Evolutionary conservation across 2,113 vertebrate genomes (phyloP).

Genomic region (Bubo bubo): DNA sequence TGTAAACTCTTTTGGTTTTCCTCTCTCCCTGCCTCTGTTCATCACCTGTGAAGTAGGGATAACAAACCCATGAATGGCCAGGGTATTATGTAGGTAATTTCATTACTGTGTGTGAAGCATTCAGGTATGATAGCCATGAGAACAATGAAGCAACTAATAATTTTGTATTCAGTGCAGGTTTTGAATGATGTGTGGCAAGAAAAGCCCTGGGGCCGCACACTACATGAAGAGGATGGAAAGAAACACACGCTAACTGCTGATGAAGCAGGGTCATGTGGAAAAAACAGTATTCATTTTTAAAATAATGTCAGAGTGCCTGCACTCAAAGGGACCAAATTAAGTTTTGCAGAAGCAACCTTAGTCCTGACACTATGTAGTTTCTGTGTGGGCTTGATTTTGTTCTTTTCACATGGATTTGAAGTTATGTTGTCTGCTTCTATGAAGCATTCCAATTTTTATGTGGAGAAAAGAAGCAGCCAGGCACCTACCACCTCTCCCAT

Average conservation of each 20-base stretch:
- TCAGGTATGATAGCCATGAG: not conserved
- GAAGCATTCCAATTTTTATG: not conserved
- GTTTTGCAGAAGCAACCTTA: not conserved
- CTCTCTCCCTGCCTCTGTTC: not conserved
- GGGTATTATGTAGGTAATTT: not conserved
- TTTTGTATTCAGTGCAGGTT: constrained; percentile 9
- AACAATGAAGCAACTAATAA: not conserved
- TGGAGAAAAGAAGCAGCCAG: not conserved
- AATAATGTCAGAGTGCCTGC: not conserved
- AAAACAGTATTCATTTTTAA: not conserved
- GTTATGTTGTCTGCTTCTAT: not conserved
- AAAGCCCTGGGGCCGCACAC: not conserved
- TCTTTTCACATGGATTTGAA: not conserved
- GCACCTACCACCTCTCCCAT: not conserved
- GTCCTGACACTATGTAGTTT: not conserved
- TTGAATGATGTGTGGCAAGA: not conserved
- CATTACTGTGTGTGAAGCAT: not conserved
- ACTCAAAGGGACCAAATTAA: not conserved
- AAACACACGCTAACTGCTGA: not conserved
- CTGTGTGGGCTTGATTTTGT: not conserved
- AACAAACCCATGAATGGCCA: not conserved
- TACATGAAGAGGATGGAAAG: not conserved
- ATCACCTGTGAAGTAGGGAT: not conserved
- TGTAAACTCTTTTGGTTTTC: not conserved
- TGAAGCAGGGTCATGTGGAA: not conserved